Base-by-base conservation (phyloP, 2,113 vertebrate species). In the Fulica atra region DNA sequence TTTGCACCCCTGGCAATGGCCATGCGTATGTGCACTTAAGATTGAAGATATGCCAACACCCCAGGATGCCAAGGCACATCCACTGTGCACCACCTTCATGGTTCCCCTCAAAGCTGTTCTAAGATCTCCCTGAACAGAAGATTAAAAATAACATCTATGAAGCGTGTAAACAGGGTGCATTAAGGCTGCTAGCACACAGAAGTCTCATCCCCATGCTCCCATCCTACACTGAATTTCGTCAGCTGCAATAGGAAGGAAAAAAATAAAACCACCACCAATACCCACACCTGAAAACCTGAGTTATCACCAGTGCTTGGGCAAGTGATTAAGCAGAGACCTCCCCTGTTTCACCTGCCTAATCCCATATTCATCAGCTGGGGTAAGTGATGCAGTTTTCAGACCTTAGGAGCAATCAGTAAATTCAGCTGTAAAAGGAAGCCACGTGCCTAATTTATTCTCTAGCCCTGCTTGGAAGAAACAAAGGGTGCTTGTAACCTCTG, bases 1-100 rank as follows among this genome's bases (percentile, higher is more conserved):
- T n/a, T 16, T 29, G 15, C 11, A 66, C 16, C 35, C 20, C 54
- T 36, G 21, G 29, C 86, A 57, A 24, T 6, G 23, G 48, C 50
- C 17, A 2, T 2, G 42, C 4, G 1, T 26, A 8, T 3, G 3
- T 0, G 1, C 21, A 9, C 20, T 10, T 29, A 46, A 70, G 40
- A 57, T 0, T 46, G 31, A 68, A 48, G 65, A 57, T n/a, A 51
- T 24, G 48, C 24, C 81, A 84, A 18, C 1, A 1, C 3, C 35
- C n/a, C 50, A 25, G 80, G 53, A 64, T 8, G 38, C 74, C 10
- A 14, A 68, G 14, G n/a, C 35, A 35, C 44, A 74, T 31, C 60
- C 68, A 2, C 56, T 50, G 51, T 46, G 53, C 15, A 64, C 40
- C 25, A 40, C 72, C 68, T 50, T 54, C 59, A 54, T 50, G 42